Evolutionary conservation across 2,888 invertebrate genomes (phyloP), one percentile per base, ranked within the genome.

Genomic region (Drosophila nr. fundita): DNA sequence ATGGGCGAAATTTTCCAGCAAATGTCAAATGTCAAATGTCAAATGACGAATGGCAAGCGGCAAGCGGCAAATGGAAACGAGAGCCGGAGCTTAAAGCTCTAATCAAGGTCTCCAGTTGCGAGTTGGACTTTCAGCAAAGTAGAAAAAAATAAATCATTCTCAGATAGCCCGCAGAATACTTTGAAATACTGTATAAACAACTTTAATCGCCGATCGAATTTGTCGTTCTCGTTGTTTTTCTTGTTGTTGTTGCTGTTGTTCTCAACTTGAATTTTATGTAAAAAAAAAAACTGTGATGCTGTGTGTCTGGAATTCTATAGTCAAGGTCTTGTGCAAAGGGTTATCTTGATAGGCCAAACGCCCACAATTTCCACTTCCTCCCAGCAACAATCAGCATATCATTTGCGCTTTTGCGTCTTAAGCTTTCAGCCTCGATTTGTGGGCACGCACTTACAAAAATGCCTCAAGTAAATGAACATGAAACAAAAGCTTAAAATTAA

Each of bases 131-230:
- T 24, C 24, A 24, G 45, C 24, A 38, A 38, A 49, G 21, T 69
- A 30, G 24, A 70, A 24, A 11, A 34, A 68, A n/a, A 29, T 36
- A 45, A 54, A 72, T 59, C 59, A 50, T 45, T 10, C 49, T 30
- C 74, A 79, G 80, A 79, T 74, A 74, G 38, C 21, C 34, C 54
- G 54, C 54, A 18, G 36, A 55, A 55, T 27, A 29, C 38, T 40
- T 21, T 40, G 13, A 42, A 27, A n/a, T 55, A 27, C 21, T 32
- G 53, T 34, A 62, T 50, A 64, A 65, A 60, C 62, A 62, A 60
- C 32, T 80, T 76, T 76, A 76, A 76, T 80, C 69, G 49, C 34
- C 24, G 21, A 24, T 52, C 40, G 59, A 76, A 59, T 66, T 62
- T 11, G 40, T 30, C 68, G 42, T 42, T 57, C 40, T 74, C 61